Base-by-base conservation (phyloP, 92 coral and sea anemone genomes). In the Bergia puertoricense region DNA sequence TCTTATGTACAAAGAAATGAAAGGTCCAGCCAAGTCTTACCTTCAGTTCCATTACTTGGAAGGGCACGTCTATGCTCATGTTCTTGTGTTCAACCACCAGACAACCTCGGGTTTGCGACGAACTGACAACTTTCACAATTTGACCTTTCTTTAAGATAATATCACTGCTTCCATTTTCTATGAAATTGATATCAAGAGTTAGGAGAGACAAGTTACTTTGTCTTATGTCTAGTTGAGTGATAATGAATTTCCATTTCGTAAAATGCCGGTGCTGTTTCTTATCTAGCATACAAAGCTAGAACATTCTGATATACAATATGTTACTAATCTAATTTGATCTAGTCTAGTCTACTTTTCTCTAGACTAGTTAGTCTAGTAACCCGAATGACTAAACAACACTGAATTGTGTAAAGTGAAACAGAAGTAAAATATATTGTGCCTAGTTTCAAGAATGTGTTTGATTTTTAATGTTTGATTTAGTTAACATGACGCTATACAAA, bases 51-150 rank as follows among this genome's bases (percentile, higher is more conserved):
- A 92, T 93, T 50, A 93, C 89, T 81, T 93, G 96, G 81, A 91
- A 93, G 56, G 98, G 98, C 36, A 95, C 90, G 86, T 93, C 93
- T 75, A 93, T 62, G 20, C 89, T 92, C 23, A 91, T 73, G 85
- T 79, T 81, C 74, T 86, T 92, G 90, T 90, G 95, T 85, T 95
- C 96, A 9, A 94, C 96, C 41, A 96, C 94, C 72, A 97, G 95
- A 81, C 87, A 95, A 5, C 99, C 98, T 82, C 98, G 84, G 81
- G 93, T 91, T 74, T 95, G 96, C 18, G 99, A 96, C 38, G 99
- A 95, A 41, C 99, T 94, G 16, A 92, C 90, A 0, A 97, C 95
- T 80, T 91, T 94, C 20, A 95, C 97, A 11, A 89, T 85, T 85
- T 97, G 96, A 36, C 99, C 99, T 88, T 92, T 91, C 71, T 85